Evolutionary conservation across 2,888 invertebrate genomes (phyloP).

Genomic region (Eustalomyia histrio): DNA sequence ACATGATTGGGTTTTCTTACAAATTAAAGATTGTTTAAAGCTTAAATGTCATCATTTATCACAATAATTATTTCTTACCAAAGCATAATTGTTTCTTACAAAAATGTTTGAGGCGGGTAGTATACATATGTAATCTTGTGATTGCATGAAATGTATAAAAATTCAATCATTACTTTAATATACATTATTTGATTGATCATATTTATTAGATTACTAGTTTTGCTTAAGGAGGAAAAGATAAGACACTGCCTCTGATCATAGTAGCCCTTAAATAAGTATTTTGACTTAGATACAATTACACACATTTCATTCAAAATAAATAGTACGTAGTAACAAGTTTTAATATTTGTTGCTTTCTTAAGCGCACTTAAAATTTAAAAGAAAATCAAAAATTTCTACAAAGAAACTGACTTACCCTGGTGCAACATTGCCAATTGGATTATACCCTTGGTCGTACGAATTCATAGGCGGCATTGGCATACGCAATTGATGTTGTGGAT

Average conservation of each 20-base stretch:
- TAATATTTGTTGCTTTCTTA: slow-evolving; percentile 25
- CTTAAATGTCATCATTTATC: slow-evolving; percentile 10
- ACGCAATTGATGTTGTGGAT: slow-evolving; percentile 58
- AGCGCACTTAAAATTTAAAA: slow-evolving; percentile 36
- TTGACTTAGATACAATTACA: neutral
- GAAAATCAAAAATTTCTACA: slow-evolving; percentile 59
- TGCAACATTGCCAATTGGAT: slow-evolving; percentile 60
- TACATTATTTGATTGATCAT: neutral
- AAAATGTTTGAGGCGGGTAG: neutral
- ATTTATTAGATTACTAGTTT: neutral
- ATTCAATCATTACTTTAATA: neutral
- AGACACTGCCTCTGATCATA: neutral
- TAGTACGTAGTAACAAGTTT: neutral
- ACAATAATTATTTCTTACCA: neutral
- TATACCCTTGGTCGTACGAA: slow-evolving; percentile 57
- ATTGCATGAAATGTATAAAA: neutral
- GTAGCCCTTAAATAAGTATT: neutral
- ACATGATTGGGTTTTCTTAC: slow-evolving; percentile 27
- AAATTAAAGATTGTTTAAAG: slow-evolving; percentile 14
- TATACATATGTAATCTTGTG: too few relatives aligned
- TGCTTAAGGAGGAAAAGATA: neutral
- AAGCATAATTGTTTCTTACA: slow-evolving; percentile 22
- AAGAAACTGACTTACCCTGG: slow-evolving; percentile 64
- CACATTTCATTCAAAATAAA: neutral
- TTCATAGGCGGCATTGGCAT: slow-evolving; percentile 58